These are phyloP conservation scores for Deroplatys truncata DNA, from an alignment of 2,888 invertebrate genomes.

Conservation along the genomic window DNA sequence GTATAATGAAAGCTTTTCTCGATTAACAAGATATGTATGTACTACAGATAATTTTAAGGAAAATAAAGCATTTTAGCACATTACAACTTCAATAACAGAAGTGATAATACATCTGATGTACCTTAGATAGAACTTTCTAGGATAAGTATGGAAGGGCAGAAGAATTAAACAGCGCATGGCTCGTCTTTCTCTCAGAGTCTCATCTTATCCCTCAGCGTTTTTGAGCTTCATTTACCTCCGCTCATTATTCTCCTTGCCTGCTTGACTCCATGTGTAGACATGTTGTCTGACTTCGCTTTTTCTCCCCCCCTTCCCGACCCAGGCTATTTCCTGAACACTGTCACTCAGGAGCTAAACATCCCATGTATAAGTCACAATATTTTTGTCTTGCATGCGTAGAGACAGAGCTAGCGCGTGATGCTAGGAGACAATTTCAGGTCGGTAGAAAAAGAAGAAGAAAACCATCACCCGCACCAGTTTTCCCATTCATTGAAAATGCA, in stretches of 20 bases:
- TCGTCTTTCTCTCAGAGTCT: not conserved
- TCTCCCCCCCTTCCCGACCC: not conserved
- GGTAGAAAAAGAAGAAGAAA: not conserved
- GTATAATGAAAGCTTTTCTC: too few species aligned
- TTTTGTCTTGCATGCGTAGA: not conserved
- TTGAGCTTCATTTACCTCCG: slow-evolving; percentile 8
- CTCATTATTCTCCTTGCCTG: slow-evolving; percentile 3
- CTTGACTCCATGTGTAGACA: not conserved
- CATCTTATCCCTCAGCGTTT: not conserved
- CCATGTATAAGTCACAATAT: not conserved
- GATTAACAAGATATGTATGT: too few species aligned
- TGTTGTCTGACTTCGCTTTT: not conserved
- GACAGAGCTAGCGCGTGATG: not conserved
- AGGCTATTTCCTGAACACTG: not conserved
- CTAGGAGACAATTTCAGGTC: not conserved
- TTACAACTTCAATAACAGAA: too few species aligned
- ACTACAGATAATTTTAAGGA: too few species aligned
- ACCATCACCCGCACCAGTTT: too few species aligned
- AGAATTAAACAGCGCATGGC: too few species aligned
- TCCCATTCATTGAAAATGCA: too few species aligned
- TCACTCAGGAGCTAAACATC: not conserved
- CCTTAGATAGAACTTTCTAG: too few species aligned
- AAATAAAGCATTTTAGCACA: too few species aligned
- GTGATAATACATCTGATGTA: too few species aligned
- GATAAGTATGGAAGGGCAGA: too few species aligned